These are phyloP conservation scores for Cairina moschata DNA, from an alignment of 2,113 vertebrate species.

Conservation along the genomic window DNA sequence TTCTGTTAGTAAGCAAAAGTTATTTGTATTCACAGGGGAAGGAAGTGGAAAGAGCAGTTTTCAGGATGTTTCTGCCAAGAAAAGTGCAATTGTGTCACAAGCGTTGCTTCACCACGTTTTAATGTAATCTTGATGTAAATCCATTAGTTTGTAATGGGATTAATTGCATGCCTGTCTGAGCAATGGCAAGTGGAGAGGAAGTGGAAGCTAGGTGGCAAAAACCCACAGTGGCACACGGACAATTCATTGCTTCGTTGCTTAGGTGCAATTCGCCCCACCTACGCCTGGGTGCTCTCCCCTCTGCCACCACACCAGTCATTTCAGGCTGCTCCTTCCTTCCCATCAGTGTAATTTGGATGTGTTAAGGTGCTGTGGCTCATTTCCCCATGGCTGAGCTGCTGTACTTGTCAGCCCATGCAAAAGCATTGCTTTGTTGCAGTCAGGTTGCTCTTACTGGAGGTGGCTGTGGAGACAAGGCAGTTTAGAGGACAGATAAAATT, in stretches of 20 bases:
- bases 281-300: not conserved
- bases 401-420: fast-evolving
- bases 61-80: not conserved
- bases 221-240: fast-evolving
- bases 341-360: fast-evolving
- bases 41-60: not conserved
- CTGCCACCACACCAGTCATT: fast-evolving
- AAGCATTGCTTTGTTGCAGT: not conserved
- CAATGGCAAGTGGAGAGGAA: not conserved
- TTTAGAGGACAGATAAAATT: not conserved
- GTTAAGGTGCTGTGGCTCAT: not conserved
- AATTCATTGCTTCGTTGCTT: not conserved
- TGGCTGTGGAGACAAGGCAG: not conserved
- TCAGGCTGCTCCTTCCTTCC: too few species aligned
- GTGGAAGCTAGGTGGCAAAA: not conserved
- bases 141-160: slow-evolving; percentile 3
- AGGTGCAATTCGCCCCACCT: not conserved
- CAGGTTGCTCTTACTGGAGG: not conserved
- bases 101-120: not conserved
- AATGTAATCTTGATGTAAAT: not conserved
- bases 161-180: not conserved
- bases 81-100: not conserved
- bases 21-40: not conserved
- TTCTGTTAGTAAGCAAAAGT: not conserved
- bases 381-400: not conserved